Conservation (phyloP, 2,797 vertebrate species). For the Clamator glandarius region DNA sequence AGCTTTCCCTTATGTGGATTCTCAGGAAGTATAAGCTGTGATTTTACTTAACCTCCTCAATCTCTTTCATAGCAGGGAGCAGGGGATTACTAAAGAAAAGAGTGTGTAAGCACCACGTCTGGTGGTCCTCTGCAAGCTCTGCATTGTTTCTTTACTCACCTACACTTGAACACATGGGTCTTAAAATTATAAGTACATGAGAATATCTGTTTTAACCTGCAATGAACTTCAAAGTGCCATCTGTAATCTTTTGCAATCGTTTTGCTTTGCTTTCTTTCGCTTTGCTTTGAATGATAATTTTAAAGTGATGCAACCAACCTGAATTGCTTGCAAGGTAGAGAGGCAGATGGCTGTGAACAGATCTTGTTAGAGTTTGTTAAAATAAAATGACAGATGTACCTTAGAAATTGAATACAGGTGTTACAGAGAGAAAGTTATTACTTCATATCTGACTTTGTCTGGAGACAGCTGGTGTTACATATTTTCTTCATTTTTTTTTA, state of each 20-base stretch:
- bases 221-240: slow-evolving; percentile 8
- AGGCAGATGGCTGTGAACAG: slow-evolving; percentile 49
- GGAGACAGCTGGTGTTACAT: slow-evolving; percentile 41
- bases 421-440: slow-evolving; percentile 55
- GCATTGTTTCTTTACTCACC: background rate
- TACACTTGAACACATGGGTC: background rate
- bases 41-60: background rate
- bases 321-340: background rate
- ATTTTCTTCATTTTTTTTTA: background rate
- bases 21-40: background rate
- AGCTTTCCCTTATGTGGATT: background rate
- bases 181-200: background rate
- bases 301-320: background rate
- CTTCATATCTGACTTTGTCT: slow-evolving; percentile 45
- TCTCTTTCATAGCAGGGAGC: background rate
- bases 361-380: slow-evolving; percentile 63
- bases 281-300: slow-evolving; percentile 18
- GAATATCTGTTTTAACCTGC: background rate
- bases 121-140: background rate
- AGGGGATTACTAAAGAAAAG: background rate
- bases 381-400: slow-evolving; percentile 53
- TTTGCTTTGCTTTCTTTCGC: background rate
- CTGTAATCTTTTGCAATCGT: background rate
- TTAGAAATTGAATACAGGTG: slow-evolving; percentile 63
- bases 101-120: background rate